Conservation (phyloP, 53 echinoderm and acorn worm species). For the Holothuria scabra region DNA sequence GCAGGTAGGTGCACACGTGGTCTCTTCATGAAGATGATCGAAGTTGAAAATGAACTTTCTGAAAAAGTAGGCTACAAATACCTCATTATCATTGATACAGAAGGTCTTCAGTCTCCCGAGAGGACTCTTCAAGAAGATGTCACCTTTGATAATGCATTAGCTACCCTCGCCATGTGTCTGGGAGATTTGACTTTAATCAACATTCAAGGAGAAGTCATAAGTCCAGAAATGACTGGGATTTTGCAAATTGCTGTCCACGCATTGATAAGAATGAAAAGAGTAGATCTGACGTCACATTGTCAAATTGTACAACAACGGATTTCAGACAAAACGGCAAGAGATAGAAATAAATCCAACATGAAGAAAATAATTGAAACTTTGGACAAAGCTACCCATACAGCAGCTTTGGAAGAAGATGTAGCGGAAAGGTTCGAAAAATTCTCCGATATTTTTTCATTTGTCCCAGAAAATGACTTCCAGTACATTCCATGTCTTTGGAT, state of each 20-base stretch:
- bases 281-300: constrained; percentile 30
- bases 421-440: constrained; percentile 12
- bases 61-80: constrained; percentile 16
- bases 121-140: background rate
- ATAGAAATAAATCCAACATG: constrained; percentile 22
- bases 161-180: constrained; percentile 24
- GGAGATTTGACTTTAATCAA: constrained; percentile 20
- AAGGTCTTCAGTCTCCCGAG: constrained; percentile 25
- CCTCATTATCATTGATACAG: constrained; percentile 21
- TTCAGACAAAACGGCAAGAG: background rate
- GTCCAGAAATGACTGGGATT: constrained; percentile 16
- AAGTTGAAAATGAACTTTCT: constrained; percentile 4
- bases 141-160: constrained; percentile 29
- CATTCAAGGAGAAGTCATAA: constrained; percentile 16
- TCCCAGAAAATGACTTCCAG: constrained; percentile 9
- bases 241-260: constrained; percentile 43
- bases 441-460: constrained; percentile 27
- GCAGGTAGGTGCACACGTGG: constrained; percentile 27
- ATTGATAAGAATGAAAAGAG: constrained; percentile 36
- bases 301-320: constrained; percentile 35
- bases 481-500: constrained; percentile 25
- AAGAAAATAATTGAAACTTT: constrained; percentile 9
- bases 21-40: constrained; percentile 16
- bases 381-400: constrained; percentile 9
- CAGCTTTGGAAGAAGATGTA: constrained; percentile 28